Evolutionary conservation across 1,140 invertebrate species (phyloP), one percentile per base, ranked within the genome.

Genomic region (Ctenoplectra terminalis): DNA sequence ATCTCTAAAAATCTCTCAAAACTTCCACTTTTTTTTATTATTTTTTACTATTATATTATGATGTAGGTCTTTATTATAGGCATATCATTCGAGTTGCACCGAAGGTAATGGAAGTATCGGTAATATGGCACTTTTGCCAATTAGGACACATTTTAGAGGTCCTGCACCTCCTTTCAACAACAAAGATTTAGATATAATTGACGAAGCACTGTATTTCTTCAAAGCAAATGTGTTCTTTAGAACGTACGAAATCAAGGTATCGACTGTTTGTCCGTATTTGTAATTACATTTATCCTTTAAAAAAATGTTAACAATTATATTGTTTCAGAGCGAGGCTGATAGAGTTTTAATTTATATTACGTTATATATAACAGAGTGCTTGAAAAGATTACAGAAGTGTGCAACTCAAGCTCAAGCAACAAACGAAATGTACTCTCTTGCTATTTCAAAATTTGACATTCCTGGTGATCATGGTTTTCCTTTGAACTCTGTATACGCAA

Each of bases 201-300:
- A 99, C 94, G 99, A 99, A 95, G 97, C 99, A 43, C 94, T 99
- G 15, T 97, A 97, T 91, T 99, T 96, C 92, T 99, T 99, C 93
- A 99, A 99, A 95, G 98, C 99, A 2, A 99, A 99, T 94, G 99
- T 99, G 11, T 99, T 99, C 93, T 99, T 99, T 92, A 96, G 98
- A 86, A 99, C 98, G 60, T 99, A 99, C 94, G 99, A 99, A 95
- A 99, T 99, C 75, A 99, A 99, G 95, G 97, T 98, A 95, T 87
- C 78, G 80, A 56, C 43, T 2, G 1, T 5, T 6, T 20, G 48
- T 60, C 34, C 34, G 48, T 11, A 13, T 9, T 61, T 17, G 1
- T 60, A 37, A 9, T 20, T 20, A 43, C 2, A 5, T 46, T 1
- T 7, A 20, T n/a, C 3, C 37, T 26, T 5, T 1, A 20, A 13